Conservation (phyloP, 2,113 vertebrate species). For the Melanostigma gelatinosum region DNA sequence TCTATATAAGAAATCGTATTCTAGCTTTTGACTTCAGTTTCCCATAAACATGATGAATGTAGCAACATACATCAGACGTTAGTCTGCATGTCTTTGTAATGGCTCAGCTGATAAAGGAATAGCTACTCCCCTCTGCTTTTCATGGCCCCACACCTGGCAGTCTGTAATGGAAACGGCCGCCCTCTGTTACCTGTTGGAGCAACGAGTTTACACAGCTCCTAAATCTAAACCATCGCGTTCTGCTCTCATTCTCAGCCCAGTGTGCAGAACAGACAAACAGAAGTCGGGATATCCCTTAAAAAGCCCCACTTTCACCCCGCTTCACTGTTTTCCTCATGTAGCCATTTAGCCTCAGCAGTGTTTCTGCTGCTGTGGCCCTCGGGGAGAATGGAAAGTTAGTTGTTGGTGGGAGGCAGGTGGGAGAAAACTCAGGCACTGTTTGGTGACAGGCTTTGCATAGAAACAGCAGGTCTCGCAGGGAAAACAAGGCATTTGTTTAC, state of each 20-base stretch:
- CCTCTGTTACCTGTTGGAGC: conserved; percentile 31
- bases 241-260: neutral
- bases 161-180: conserved; percentile 28
- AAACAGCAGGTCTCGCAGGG: conserved; percentile 70
- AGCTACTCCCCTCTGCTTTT: conserved; percentile 19
- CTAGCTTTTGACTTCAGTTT: neutral
- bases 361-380: conserved; percentile 40
- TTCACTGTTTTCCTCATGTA: conserved; percentile 33
- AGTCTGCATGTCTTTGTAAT: neutral
- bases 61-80: neutral
- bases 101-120: conserved; percentile 12
- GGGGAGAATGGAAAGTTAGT: conserved; percentile 60
- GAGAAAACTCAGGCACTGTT: conserved; percentile 57
- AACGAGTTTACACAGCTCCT: conserved; percentile 31
- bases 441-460: conserved; percentile 62
- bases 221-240: conserved; percentile 27
- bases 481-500: conserved; percentile 70
- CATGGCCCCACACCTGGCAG: conserved; percentile 24
- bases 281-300: conserved; percentile 11
- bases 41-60: neutral
- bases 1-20: neutral
- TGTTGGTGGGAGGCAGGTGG: conserved; percentile 71
- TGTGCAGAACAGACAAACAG: conserved; percentile 8
- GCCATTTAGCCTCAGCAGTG: conserved; percentile 40
- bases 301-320: conserved; percentile 12